phyloP scores from a whole-genome alignment of 2,113 vertebrate genomes.

The Rhinichthys klamathensis region DNA sequence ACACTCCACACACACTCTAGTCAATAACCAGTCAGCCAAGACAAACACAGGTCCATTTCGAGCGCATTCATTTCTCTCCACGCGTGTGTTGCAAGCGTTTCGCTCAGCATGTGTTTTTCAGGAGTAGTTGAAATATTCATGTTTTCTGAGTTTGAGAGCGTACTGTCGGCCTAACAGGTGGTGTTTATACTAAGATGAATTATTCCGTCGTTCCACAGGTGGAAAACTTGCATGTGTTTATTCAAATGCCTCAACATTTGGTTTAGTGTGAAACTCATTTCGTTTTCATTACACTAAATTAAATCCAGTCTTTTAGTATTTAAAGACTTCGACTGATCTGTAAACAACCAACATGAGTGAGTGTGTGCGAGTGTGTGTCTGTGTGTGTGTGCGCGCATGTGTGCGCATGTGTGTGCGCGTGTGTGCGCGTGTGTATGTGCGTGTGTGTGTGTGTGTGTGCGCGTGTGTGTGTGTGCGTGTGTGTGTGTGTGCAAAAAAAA shows the following conservation, averaged over 20 bases:
- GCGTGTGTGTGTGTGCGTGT: too few relatives aligned
- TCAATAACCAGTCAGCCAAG: constrained; percentile 43
- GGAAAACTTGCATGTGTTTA: neutral
- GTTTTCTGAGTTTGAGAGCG: neutral
- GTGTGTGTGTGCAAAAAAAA: too few relatives aligned
- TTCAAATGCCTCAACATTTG: neutral
- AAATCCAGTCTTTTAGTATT: too few relatives aligned
- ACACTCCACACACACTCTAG: constrained; percentile 15
- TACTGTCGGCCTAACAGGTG: neutral
- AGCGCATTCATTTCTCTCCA: neutral
- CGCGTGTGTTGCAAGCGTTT: too few relatives aligned
- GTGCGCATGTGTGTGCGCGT: too few relatives aligned
- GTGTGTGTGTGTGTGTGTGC: neutral
- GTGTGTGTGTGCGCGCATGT: too few relatives aligned
- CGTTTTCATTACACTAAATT: too few relatives aligned
- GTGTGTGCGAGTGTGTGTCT: too few relatives aligned
- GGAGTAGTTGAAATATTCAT: neutral
- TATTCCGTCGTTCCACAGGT: neutral
- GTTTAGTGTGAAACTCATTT: neutral
- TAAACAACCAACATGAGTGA: neutral
- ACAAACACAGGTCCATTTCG: constrained; percentile 24
- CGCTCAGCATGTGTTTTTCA: neutral
- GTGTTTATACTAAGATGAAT: neutral
- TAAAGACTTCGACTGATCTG: neutral
- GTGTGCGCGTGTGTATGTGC: too few relatives aligned